Conservation (phyloP, 2,797 vertebrate genomes). For the Fistularia commersonii region DNA sequence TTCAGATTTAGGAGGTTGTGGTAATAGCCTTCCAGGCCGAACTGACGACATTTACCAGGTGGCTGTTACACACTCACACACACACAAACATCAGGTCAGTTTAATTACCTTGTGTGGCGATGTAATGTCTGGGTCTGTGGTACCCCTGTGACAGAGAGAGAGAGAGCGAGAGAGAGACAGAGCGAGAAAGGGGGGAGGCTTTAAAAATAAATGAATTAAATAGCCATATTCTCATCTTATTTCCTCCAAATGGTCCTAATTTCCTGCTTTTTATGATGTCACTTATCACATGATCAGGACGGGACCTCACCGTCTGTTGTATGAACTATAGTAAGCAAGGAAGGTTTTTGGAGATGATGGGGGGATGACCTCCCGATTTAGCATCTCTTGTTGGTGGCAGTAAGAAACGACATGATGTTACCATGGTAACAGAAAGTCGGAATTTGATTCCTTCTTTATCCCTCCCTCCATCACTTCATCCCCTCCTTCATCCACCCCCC, state of each 20-base stretch:
- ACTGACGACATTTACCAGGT: conserved; percentile 50
- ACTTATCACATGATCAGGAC: too few relatives aligned
- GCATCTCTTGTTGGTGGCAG: too few relatives aligned
- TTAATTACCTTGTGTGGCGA: conserved; percentile 93
- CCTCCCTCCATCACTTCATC: background rate
- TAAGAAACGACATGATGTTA: too few relatives aligned
- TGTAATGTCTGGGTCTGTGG: conserved; percentile 93
- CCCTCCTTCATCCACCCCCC: background rate
- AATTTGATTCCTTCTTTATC: too few relatives aligned
- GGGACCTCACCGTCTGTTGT: too few relatives aligned
- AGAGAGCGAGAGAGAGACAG: conserved; percentile 4
- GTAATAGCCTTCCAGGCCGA: conserved; percentile 50
- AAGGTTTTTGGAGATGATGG: too few relatives aligned
- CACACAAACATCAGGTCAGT: conserved; percentile 42
- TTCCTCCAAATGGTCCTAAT: background rate
- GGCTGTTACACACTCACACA: conserved; percentile 22
- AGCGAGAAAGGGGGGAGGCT: conserved; percentile 8
- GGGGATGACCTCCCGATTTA: too few relatives aligned
- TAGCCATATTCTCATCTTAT: too few relatives aligned
- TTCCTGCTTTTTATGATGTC: background rate
- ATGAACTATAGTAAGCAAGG: too few relatives aligned
- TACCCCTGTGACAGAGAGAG: conserved; percentile 80
- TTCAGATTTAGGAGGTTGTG: conserved; percentile 63
- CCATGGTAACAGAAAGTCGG: too few relatives aligned
- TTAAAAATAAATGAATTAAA: too few relatives aligned